A percentile compares a stretch with the other conserved stretches of the same genome.
These are phyloP conservation scores for Hippopotamyrus pictus DNA, from an alignment of 2,797 vertebrate species.

Conservation along the genomic window DNA sequence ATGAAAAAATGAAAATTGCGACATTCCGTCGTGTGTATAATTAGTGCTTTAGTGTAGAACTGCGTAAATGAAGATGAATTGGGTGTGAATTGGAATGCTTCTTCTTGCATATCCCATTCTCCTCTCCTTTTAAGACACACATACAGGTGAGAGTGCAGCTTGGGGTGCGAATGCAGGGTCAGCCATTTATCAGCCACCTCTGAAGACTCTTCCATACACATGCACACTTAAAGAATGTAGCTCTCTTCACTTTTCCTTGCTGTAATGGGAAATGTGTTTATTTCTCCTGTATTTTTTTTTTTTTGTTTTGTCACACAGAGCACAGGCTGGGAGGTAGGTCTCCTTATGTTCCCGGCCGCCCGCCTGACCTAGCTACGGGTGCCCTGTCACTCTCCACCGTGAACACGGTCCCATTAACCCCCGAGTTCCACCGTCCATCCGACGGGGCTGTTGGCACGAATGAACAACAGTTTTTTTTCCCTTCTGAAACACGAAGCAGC, in stretches of 20 bases:
- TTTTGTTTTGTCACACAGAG: constrained; percentile 96
- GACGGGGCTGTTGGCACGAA: constrained; percentile 51
- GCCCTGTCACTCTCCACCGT: constrained; percentile 77
- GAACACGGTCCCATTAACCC: constrained; percentile 87
- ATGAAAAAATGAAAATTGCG: background rate
- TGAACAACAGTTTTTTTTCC: constrained; percentile 31
- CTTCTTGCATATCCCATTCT: background rate
- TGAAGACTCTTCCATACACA: background rate
- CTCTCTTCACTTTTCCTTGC: constrained; percentile 21
- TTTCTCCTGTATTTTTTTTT: constrained; percentile 80
- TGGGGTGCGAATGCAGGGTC: background rate
- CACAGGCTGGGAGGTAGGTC: constrained; percentile 99
- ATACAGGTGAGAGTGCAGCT: background rate
- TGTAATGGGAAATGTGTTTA: constrained; percentile 38
- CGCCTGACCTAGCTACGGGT: constrained; percentile 84
- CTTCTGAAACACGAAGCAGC: background rate
- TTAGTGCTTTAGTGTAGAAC: background rate
- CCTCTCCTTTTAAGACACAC: background rate
- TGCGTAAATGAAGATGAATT: background rate
- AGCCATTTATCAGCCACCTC: background rate
- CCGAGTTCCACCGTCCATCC: constrained; percentile 60
- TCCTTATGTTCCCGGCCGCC: constrained; percentile 85
- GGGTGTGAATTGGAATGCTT: background rate
- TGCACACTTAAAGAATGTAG: background rate
- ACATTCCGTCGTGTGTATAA: background rate